Evolutionary conservation across 1,140 invertebrate species (phyloP), one percentile per base, ranked within the genome.

Genomic region (Tetranychus cinnabarinus): DNA sequence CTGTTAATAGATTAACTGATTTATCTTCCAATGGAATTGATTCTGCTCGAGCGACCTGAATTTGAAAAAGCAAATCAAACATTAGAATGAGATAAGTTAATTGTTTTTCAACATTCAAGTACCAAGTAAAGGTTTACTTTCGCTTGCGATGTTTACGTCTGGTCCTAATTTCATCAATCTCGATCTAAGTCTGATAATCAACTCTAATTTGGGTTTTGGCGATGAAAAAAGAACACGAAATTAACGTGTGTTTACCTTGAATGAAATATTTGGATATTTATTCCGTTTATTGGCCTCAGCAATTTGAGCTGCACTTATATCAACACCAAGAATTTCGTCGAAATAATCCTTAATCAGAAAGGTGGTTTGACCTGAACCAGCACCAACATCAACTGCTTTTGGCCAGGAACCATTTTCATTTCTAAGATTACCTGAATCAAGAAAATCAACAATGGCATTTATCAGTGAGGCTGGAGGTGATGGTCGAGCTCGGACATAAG

Each of bases 351-450:
- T 62, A 36, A 76, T 63, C 2, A 69, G 62, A 34, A 66, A 42
- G 5, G 74, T 77, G 59, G 72, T 75, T 65, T 76, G 75, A n/a
- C 76, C 76, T n/a, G 71, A 70, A 8, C 74, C 74, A 68, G 75
- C 76, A 0, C 75, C 76, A 13, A 77, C 68, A 67, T 77, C 76
- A 1, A 72, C 56, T 42, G 68, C 66, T 36, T 46, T 34, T n/a
- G 34, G n/a, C 59, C 59, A 60, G n/a, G 23, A 3, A n/a, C 55
- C 37, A 39, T 56, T 56, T 34, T 15, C 34, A 10, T 56, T 36
- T 13, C 12, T 35, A 1, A 2, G 15, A 36, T 31, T 36, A 12
- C 37, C 33, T 15, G 15, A 1, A 34, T 56, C 37, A 31, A 56
- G 12, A 56, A 31, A 36, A 34, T 12, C 15, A 8, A 56, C 33